A percentile compares a stretch with the other conserved stretches of the same genome.
phyloP scores from a whole-genome alignment of 2,888 invertebrate species.

The Trisateles emortualis region DNA sequence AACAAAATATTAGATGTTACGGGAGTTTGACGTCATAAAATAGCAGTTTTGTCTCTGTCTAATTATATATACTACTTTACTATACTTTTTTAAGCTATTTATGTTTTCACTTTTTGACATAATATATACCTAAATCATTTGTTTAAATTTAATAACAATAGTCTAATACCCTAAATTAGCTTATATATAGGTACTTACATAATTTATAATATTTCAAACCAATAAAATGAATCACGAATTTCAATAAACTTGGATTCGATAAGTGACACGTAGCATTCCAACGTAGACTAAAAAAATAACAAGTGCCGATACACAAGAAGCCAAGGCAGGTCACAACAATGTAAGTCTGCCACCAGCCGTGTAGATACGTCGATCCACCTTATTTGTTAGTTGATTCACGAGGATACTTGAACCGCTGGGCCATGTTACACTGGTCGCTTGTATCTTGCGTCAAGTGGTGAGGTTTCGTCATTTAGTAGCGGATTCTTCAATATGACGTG shows the following conservation, averaged over 20 bases:
- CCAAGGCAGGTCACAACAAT: conserved; percentile 67
- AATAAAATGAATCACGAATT: not conserved
- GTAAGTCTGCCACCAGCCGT: conserved; percentile 54
- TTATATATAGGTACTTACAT: too few relatives aligned
- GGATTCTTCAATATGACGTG: conserved; percentile 60
- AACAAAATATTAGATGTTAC: too few relatives aligned
- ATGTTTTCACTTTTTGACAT: too few relatives aligned
- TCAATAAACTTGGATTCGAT: not conserved
- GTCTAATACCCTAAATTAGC: too few relatives aligned
- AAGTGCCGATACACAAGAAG: conserved; percentile 76
- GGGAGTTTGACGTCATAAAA: too few relatives aligned
- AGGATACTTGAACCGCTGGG: conserved; percentile 45
- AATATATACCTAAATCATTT: too few relatives aligned
- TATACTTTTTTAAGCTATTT: too few relatives aligned
- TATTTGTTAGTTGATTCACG: conserved; percentile 51
- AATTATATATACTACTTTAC: too few relatives aligned
- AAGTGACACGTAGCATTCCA: conserved; percentile 63
- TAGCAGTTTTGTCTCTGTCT: too few relatives aligned
- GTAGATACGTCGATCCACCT: conserved; percentile 61
- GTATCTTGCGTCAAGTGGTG: conserved; percentile 45
- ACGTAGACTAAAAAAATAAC: conserved; percentile 68
- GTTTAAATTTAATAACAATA: too few relatives aligned
- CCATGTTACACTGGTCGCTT: conserved; percentile 56
- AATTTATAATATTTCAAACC: not conserved
- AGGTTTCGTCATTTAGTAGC: conserved; percentile 60